Evolutionary conservation across 2,113 vertebrate species (phyloP).

Genomic region (Aviceda subcristata): DNA sequence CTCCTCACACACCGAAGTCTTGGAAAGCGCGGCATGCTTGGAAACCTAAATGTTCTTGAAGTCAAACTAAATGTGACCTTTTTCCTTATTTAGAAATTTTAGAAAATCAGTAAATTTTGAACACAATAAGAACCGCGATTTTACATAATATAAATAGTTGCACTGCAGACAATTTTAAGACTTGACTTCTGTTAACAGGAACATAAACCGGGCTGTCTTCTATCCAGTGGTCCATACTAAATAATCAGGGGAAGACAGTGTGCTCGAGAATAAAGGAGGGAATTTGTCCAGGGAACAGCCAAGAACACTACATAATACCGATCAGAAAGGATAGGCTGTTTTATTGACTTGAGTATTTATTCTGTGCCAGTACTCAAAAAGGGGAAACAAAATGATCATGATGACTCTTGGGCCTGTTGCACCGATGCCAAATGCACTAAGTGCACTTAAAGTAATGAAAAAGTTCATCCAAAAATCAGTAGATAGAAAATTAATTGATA

Average conservation of each 20-base stretch:
- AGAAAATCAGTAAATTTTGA: background rate
- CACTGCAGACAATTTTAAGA: background rate
- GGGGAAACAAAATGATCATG: background rate
- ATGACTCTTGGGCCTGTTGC: background rate
- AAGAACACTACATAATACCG: background rate
- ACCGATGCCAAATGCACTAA: background rate
- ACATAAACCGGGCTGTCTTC: background rate
- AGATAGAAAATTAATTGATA: background rate
- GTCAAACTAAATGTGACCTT: background rate
- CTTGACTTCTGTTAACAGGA: background rate
- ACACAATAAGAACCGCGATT: background rate
- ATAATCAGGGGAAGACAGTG: background rate
- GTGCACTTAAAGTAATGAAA: conserved; percentile 48
- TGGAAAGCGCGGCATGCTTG: background rate
- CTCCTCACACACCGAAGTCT: background rate
- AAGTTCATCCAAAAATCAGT: conserved; percentile 1
- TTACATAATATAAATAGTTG: background rate
- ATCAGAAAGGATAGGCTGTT: background rate
- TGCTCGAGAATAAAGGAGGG: background rate
- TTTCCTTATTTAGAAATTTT: background rate
- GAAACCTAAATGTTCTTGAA: background rate
- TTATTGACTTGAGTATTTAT: background rate
- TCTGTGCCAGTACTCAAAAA: background rate
- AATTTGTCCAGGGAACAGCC: background rate
- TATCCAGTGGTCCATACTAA: background rate